Conservation (phyloP, 1,140 invertebrate genomes). For the Proales similis region DNA sequence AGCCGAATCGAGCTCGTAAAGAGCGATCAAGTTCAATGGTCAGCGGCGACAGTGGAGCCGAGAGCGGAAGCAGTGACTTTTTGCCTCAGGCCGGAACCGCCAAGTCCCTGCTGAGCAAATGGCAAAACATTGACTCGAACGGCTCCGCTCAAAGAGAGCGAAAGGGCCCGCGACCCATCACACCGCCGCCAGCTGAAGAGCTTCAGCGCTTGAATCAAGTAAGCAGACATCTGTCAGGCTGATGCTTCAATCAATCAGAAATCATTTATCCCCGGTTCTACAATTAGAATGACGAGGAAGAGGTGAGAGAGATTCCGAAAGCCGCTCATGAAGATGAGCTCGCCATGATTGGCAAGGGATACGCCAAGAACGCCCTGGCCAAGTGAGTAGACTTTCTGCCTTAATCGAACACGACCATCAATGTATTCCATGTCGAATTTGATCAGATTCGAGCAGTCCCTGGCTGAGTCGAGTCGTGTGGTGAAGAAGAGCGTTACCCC, state of each 20-base stretch:
- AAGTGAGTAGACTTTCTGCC: not conserved
- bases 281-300: too few species aligned
- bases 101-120: not conserved
- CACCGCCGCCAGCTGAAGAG: constrained; percentile 2
- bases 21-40: not conserved
- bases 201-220: not conserved
- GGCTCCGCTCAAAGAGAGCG: not conserved
- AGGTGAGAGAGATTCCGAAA: too few species aligned
- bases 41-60: not conserved
- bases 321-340: too few species aligned
- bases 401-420: not conserved
- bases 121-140: constrained; percentile 23
- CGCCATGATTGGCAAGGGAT: too few species aligned
- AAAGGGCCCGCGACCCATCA: constrained; percentile 5
- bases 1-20: not conserved
- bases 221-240: too few species aligned
- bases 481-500: constrained; percentile 17
- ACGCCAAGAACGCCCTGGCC: not conserved
- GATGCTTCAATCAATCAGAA: too few species aligned
- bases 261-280: too few species aligned
- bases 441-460: constrained; percentile 25
- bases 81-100: constrained; percentile 4
- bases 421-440: not conserved
- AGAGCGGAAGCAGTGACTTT: not conserved
- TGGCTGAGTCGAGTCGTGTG: constrained; percentile 22